Evolutionary conservation across 2,113 vertebrate genomes (phyloP).

Genomic region (Xiphophorus couchianus): DNA sequence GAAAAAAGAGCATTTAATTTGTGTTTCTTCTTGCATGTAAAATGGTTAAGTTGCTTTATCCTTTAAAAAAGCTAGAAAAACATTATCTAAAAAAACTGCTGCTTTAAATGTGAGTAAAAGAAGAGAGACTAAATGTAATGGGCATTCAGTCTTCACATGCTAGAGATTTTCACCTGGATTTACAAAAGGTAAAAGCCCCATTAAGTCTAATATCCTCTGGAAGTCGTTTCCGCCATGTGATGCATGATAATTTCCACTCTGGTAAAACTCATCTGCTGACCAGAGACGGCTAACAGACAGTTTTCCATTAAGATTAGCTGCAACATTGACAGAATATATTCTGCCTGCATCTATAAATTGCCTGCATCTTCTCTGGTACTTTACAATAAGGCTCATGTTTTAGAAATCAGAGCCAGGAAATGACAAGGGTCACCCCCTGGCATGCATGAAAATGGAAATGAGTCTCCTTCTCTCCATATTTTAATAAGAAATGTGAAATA

Average conservation of each 20-base stretch:
- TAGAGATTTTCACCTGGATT: background rate
- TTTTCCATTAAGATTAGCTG: slow-evolving; percentile 4
- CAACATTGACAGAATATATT: background rate
- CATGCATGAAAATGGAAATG: slow-evolving; percentile 9
- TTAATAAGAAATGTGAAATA: background rate
- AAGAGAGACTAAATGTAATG: background rate
- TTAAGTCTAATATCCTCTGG: background rate
- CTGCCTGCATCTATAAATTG: background rate
- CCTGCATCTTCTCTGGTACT: background rate
- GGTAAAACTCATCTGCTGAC: background rate
- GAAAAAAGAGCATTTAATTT: background rate
- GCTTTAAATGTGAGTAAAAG: background rate
- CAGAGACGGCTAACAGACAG: slow-evolving; percentile 20
- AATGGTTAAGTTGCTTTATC: background rate
- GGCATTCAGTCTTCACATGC: background rate
- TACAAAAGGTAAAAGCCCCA: background rate
- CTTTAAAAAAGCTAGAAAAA: background rate
- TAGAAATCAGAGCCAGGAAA: slow-evolving; percentile 1
- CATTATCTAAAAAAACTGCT: background rate
- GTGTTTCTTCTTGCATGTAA: background rate
- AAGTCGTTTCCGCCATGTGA: slow-evolving; percentile 6
- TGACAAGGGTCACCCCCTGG: slow-evolving; percentile 1
- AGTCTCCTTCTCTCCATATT: background rate
- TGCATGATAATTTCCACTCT: background rate
- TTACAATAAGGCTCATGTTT: background rate